Evolutionary conservation across 2,888 invertebrate genomes (phyloP).

Genomic region (Auanema sp.): DNA sequence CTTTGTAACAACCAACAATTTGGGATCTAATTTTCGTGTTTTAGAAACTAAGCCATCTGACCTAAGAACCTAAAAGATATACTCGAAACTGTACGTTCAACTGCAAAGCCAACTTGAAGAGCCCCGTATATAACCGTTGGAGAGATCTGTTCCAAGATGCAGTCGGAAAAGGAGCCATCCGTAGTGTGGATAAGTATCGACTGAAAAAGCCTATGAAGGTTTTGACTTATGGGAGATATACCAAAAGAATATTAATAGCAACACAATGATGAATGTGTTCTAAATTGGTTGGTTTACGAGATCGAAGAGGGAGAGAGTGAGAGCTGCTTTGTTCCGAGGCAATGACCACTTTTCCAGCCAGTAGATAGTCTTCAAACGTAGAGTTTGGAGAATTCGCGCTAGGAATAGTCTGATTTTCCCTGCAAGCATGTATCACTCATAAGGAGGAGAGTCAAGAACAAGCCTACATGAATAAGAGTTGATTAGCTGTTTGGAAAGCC

Average conservation of each 20-base stretch:
- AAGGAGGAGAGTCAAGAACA: neutral
- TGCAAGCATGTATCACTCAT: constrained; percentile 14
- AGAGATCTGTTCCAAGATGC: constrained; percentile 33
- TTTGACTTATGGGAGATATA: constrained; percentile 7
- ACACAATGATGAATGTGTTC: constrained; percentile 48
- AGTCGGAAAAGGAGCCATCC: constrained; percentile 25
- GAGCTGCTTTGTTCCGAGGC: constrained; percentile 28
- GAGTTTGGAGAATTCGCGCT: constrained; percentile 21
- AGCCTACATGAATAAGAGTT: constrained; percentile 51
- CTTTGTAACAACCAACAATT: constrained; percentile 26
- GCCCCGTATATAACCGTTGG: constrained; percentile 35
- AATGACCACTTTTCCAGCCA: constrained; percentile 19
- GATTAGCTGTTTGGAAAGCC: constrained; percentile 53
- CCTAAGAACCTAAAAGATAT: constrained; percentile 31
- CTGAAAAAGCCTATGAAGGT: constrained; percentile 21
- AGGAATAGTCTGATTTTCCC: constrained; percentile 39
- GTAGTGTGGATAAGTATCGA: constrained; percentile 36
- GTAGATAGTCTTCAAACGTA: constrained; percentile 27
- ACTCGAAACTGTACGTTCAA: neutral
- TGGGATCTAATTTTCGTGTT: constrained; percentile 28
- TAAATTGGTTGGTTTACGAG: constrained; percentile 27
- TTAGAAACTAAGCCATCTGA: constrained; percentile 54
- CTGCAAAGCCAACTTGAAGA: constrained; percentile 20
- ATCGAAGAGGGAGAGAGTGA: constrained; percentile 32
- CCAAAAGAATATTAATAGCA: constrained; percentile 49